A percentile compares a stretch with the other conserved stretches of the same genome.
Evolutionary conservation across 2,888 invertebrate species (phyloP).

Genomic region (Leptopilina syphax): DNA sequence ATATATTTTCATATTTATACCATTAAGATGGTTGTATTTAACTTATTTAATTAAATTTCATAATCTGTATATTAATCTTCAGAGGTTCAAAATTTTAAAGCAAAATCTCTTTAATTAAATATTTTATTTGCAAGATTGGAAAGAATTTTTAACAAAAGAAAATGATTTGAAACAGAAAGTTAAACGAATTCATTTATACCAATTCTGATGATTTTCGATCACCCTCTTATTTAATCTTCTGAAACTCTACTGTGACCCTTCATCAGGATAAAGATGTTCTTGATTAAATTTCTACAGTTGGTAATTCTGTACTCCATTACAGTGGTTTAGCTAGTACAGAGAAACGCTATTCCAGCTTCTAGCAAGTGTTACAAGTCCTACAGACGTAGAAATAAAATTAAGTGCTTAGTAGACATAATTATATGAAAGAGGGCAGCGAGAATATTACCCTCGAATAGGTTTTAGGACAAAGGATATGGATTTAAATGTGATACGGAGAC

Average conservation of each 20-base stretch:
- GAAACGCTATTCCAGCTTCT: conserved; percentile 24
- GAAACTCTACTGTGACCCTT: conserved; percentile 53
- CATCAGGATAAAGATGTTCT: conserved; percentile 55
- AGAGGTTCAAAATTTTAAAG: too few relatives aligned
- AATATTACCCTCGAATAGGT: conserved; percentile 54
- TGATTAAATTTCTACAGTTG: conserved; percentile 64
- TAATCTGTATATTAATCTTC: too few relatives aligned
- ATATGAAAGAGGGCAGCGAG: conserved; percentile 56
- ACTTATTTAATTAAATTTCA: too few relatives aligned
- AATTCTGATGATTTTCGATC: conserved; percentile 56
- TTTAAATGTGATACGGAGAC: too few relatives aligned
- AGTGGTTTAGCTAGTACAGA: conserved; percentile 48
- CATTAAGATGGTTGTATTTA: too few relatives aligned
- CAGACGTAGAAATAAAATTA: conserved; percentile 47
- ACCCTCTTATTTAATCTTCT: conserved; percentile 59
- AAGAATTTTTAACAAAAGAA: background rate
- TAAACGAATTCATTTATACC: conserved; percentile 42
- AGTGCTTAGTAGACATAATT: conserved; percentile 43
- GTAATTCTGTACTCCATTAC: conserved; percentile 50
- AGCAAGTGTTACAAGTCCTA: conserved; percentile 32
- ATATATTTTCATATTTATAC: too few relatives aligned
- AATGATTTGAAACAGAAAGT: background rate
- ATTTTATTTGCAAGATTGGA: background rate
- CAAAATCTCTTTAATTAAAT: too few relatives aligned
- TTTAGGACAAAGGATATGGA: conserved; percentile 53